Evolutionary conservation across 2,797 vertebrate genomes (phyloP), one percentile per base, ranked within the genome.

Genomic region (Cuculus canorus): DNA sequence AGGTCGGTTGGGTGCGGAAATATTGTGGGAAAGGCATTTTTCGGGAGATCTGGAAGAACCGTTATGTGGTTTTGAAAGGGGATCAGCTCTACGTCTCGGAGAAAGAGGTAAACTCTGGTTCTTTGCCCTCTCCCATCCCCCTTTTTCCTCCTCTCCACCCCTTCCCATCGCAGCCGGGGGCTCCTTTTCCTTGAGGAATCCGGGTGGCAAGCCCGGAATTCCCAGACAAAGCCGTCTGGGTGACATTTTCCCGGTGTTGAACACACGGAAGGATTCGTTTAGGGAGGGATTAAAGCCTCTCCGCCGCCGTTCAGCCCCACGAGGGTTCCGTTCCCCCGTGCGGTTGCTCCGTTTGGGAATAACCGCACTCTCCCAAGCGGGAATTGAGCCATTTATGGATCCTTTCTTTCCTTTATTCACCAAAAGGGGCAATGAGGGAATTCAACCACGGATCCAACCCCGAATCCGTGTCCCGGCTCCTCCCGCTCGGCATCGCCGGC

Each of bases 31-130:
- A 98, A 96, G 99, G 99, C 72, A 98, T 99, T 96, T 99, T 99
- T 98, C 98, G 99, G 90, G 99, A 99, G 97, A 99, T 99, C 97
- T 99, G 99, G 99, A 99, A 98, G 97, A 99, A 99, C 97, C 98
- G 99, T 91, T 99, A 98, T 12, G 98, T 99, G 95, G 97, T 99
- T 65, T 97, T 99, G 86, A 98, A 98, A 94, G 99, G 98, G 86
- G 98, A 99, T 84, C 99, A 99, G 97, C 98, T 99, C 60, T 98
- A 98, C 96, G 97, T 99, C 97, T 98, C 98, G 1, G 99, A 99
- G 92, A 99, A 99, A 95, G 99, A 99, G 99, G 99, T 99, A 96
- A 96, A 98, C 30, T 77, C 57, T 70, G 28, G 43, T 84, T 83
- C 80, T 27, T 82, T 28, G 79, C 64, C 88, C 61, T 93, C 15